Percentiles rank a stretch among this genome's conserved stretches.
Evolutionary conservation across 1,140 invertebrate genomes (phyloP).

Genomic region (Hyphantria cunea): DNA sequence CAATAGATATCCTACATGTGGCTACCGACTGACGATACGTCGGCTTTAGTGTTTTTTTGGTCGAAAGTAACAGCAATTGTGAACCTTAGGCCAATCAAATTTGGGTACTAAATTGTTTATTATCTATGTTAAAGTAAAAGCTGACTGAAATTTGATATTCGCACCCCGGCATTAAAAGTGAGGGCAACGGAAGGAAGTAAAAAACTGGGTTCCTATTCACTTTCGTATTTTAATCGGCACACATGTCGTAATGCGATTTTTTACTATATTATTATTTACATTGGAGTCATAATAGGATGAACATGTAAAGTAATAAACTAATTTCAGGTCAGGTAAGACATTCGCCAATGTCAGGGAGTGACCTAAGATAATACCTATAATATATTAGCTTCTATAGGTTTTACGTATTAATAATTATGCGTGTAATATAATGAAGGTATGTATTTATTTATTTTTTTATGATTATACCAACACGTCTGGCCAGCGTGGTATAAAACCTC

Average conservation of each 20-base stretch:
- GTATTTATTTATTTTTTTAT: too few species aligned
- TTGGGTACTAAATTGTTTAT: background rate
- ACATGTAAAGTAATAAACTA: too few species aligned
- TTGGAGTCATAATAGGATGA: slow-evolving; percentile 18
- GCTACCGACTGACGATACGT: slow-evolving; percentile 64
- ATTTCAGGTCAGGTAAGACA: background rate
- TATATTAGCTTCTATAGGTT: too few species aligned
- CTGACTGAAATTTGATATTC: slow-evolving; percentile 70
- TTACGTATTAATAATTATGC: too few species aligned
- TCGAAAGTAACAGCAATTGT: slow-evolving; percentile 10
- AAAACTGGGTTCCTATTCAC: slow-evolving; percentile 72
- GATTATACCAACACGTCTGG: too few species aligned
- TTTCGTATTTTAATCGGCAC: slow-evolving; percentile 66
- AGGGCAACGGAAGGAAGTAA: slow-evolving; percentile 77
- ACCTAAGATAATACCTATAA: too few species aligned
- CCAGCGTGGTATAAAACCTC: too few species aligned
- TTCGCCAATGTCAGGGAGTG: background rate
- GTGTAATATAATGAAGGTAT: too few species aligned
- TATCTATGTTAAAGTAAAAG: slow-evolving; percentile 8
- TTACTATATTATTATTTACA: slow-evolving; percentile 9
- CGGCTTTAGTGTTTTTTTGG: slow-evolving; percentile 32
- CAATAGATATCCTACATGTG: slow-evolving; percentile 69
- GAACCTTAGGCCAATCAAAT: slow-evolving; percentile 6
- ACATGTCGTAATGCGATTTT: slow-evolving; percentile 51
- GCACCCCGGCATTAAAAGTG: slow-evolving; percentile 71